Evolutionary conservation across 2,797 vertebrate species (phyloP).

Genomic region (Danio kyathit): DNA sequence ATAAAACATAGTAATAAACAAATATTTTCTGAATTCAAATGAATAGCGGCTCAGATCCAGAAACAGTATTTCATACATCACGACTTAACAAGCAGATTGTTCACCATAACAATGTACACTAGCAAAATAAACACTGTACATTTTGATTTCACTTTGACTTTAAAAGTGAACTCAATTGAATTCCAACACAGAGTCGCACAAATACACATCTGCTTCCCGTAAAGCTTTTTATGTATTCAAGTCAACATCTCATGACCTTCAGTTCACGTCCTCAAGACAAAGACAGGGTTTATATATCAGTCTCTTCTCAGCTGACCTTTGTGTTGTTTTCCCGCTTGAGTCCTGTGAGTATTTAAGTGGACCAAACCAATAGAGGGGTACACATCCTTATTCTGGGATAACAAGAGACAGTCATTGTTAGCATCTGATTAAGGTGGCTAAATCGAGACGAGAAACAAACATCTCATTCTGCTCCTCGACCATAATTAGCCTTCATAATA

Average conservation of each 20-base stretch:
- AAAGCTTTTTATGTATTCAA: slow-evolving; percentile 44
- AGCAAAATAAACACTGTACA: too few species aligned
- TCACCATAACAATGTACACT: too few species aligned
- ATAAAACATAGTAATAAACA: too few species aligned
- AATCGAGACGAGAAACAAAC: slow-evolving; percentile 56
- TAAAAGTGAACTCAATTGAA: background rate
- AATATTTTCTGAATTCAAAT: too few species aligned
- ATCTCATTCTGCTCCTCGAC: slow-evolving; percentile 62
- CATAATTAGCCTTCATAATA: slow-evolving; percentile 64
- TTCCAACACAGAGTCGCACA: background rate
- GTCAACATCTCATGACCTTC: slow-evolving; percentile 59
- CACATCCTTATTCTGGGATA: slow-evolving; percentile 39
- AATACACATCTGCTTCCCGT: slow-evolving; percentile 27
- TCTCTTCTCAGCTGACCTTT: slow-evolving; percentile 59
- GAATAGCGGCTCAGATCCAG: too few species aligned
- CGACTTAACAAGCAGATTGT: too few species aligned
- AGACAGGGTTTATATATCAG: slow-evolving; percentile 50
- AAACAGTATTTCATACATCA: too few species aligned
- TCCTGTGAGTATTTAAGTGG: slow-evolving; percentile 48
- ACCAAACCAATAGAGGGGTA: slow-evolving; percentile 28
- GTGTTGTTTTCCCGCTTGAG: slow-evolving; percentile 47
- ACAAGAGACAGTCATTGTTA: slow-evolving; percentile 30
- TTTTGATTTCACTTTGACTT: too few species aligned
- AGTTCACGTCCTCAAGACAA: slow-evolving; percentile 55
- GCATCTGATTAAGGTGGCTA: slow-evolving; percentile 49